Base-by-base conservation (phyloP, 1,140 invertebrate species). In the Lethrus apterus region DNA sequence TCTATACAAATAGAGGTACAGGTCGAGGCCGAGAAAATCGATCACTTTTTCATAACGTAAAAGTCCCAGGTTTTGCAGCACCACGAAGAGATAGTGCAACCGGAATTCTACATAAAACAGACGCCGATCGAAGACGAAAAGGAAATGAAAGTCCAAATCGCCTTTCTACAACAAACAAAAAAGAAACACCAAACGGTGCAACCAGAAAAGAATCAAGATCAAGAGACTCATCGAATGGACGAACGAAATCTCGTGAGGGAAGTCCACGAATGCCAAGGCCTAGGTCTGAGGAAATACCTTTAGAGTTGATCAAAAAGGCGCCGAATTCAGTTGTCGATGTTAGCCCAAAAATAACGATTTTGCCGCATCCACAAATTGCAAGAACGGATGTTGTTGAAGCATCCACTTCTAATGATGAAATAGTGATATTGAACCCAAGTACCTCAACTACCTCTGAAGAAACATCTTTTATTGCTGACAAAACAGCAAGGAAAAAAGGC, bases 251-350 rank as follows among this genome's bases (percentile, higher is more conserved):
- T 0, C 67, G 83, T 10, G 86, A 89, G 20, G 72, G 71, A 21
- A 87, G 84, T 20, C 82, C 81, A 7, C 76, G 76, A 55, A 75
- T 77, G 63, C 85, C 81, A n/a, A 72, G 80, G 50, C 83, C 80
- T 9, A 75, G 79, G 14, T 86, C 80, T 32, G 84, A 86, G 60
- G 88, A 92, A 58, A 93, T 93, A 26, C 89, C 87, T 0, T 60
- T 93, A 3, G 88, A 91, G 62, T 54, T 67, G 11, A 71, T 70
- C 11, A 68, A 68, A 19, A 71, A 70, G 44, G 61, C 68, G 19
- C 60, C 68, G 1, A 58, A 50, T 54, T 55, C 59, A 13, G 54
- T 68, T 3, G 59, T 65, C n/a, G 68, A 70, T 47, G 14, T 46
- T 3, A 58, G 58, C 14, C 59, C 63, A n/a, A 63, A 65, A 52